Evolutionary conservation across 2,888 invertebrate genomes (phyloP).

Genomic region (Palloptera scutellata): DNA sequence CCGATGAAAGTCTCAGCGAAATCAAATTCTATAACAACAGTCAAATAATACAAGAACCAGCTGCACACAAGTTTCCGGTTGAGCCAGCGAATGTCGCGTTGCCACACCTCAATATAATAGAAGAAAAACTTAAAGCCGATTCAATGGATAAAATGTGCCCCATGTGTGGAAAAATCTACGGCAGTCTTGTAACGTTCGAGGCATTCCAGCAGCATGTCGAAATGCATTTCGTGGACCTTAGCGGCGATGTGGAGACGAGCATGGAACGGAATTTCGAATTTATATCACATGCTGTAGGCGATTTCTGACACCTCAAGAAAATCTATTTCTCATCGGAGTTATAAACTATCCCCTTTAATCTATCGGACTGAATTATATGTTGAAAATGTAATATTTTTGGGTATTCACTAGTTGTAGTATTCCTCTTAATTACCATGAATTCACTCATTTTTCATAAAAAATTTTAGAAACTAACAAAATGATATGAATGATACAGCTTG

Average conservation of each 20-base stretch:
- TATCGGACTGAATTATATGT: slow-evolving; percentile 22
- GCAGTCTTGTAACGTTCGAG: slow-evolving; percentile 68
- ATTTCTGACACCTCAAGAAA: slow-evolving; percentile 61
- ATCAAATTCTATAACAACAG: slow-evolving; percentile 20
- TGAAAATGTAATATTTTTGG: neutral
- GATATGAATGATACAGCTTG: too few relatives aligned
- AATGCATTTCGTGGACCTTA: slow-evolving; percentile 75
- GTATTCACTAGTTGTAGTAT: neutral
- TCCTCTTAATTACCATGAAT: neutral
- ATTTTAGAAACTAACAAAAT: neutral
- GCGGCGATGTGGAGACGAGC: slow-evolving; percentile 65
- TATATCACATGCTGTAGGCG: slow-evolving; percentile 62
- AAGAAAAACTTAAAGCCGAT: slow-evolving; percentile 58
- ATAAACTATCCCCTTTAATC: slow-evolving; percentile 36
- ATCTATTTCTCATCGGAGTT: slow-evolving; percentile 59
- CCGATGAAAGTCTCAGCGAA: slow-evolving; percentile 56
- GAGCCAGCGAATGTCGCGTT: slow-evolving; percentile 17
- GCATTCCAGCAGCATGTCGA: slow-evolving; percentile 80
- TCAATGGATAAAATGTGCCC: slow-evolving; percentile 73
- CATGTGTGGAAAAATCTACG: slow-evolving; percentile 75
- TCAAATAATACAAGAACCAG: slow-evolving; percentile 1
- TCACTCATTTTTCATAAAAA: neutral
- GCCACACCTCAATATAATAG: slow-evolving; percentile 57
- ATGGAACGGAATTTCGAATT: slow-evolving; percentile 68
- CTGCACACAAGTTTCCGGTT: neutral